Percentiles rank a stretch among this genome's conserved stretches.
Conservation (phyloP, 2,888 invertebrate genomes). For the Tanypteryx hageni region DNA sequence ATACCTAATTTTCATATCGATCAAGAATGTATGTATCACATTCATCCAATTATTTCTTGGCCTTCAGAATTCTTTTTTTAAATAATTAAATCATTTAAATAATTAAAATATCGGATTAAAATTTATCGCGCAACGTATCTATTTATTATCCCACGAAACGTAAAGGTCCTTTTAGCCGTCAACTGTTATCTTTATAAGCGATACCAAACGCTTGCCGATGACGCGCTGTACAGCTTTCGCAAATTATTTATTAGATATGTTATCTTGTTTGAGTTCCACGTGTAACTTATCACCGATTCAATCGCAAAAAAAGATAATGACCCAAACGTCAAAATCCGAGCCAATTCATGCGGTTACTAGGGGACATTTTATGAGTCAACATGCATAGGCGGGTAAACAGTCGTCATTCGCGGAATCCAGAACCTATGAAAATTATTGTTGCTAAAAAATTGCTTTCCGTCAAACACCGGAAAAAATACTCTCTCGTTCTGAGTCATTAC, state of each 20-base stretch:
- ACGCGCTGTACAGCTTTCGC: no score
- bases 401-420: not conserved
- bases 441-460: not conserved
- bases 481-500: not conserved
- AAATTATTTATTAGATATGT: not conserved
- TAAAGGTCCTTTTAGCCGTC: no score
- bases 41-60: no score
- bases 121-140: no score
- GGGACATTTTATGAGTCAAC: slow-evolving; percentile 13
- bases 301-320: not conserved
- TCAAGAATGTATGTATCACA: no score
- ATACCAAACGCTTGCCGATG: no score
- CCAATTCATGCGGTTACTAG: not conserved
- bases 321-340: not conserved
- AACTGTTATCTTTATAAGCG: no score
- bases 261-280: not conserved
- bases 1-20: no score
- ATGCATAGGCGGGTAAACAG: not conserved
- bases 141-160: no score
- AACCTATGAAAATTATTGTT: not conserved
- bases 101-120: no score
- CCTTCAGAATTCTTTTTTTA: no score
- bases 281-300: not conserved
- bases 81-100: no score
- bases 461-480: not conserved